Percentiles rank a stretch among this genome's conserved stretches.
Conservation (phyloP, 2,888 invertebrate genomes). For the Nephrotoma flavescens region DNA sequence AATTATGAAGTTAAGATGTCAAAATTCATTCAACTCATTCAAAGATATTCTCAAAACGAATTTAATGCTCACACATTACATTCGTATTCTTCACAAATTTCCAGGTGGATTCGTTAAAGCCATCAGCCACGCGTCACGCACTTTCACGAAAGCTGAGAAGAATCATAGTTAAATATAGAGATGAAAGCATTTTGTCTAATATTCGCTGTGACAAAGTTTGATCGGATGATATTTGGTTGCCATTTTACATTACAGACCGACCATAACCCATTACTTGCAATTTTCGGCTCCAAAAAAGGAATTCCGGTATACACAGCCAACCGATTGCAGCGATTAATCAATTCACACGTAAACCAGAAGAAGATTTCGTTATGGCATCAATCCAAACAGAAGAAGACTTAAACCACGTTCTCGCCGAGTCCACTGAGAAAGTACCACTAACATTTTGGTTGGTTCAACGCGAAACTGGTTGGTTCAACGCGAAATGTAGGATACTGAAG, state of each 20-base stretch:
- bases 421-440: not conserved
- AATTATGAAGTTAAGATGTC: conserved; percentile 9
- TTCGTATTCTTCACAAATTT: conserved; percentile 12
- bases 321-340: conserved; percentile 9
- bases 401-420: not conserved
- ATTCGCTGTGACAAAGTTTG: conserved; percentile 20
- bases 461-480: not conserved
- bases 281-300: conserved; percentile 10
- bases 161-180: conserved; percentile 21
- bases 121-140: too few species aligned
- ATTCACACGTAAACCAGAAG: not conserved
- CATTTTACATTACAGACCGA: conserved; percentile 20
- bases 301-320: conserved; percentile 9
- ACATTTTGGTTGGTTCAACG: not conserved
- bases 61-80: conserved; percentile 7
- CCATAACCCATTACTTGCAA: conserved; percentile 12
- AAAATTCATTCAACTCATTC: conserved; percentile 10
- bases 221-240: conserved; percentile 20
- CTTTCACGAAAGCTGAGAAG: conserved; percentile 19
- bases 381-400: not conserved
- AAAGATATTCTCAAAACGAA: conserved; percentile 10
- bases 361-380: not conserved
- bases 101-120: too few species aligned
- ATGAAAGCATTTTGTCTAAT: conserved; percentile 21
- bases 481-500: not conserved